Conservation (phyloP, 2,797 vertebrate genomes). For the Euphonia xanthogaster region DNA sequence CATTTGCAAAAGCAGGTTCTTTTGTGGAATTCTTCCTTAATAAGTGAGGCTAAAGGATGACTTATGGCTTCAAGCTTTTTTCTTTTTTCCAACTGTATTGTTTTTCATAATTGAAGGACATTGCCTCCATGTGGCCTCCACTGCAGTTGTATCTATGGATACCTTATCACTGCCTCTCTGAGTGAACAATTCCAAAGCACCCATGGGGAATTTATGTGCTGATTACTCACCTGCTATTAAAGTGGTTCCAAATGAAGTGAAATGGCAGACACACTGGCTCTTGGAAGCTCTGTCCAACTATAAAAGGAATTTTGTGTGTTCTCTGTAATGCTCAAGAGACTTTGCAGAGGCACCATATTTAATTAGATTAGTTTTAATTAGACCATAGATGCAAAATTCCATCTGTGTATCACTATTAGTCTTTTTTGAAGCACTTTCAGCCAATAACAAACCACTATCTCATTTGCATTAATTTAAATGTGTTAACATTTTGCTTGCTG, state of each 20-base stretch:
- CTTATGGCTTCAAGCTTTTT: not conserved
- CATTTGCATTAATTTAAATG: slow-evolving; percentile 4
- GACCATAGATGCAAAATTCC: slow-evolving; percentile 18
- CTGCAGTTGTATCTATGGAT: not conserved
- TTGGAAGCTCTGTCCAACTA: slow-evolving; percentile 6
- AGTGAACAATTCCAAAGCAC: slow-evolving; percentile 12
- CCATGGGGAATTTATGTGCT: not conserved
- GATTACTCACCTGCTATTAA: slow-evolving; percentile 43
- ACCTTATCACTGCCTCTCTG: not conserved
- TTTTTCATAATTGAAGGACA: not conserved
- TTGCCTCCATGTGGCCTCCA: not conserved
- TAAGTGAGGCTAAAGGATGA: not conserved
- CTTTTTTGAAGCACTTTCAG: not conserved
- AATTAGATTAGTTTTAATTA: slow-evolving; percentile 62
- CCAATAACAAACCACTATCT: not conserved
- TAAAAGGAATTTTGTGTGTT: slow-evolving; percentile 9
- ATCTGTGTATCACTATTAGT: slow-evolving; percentile 11
- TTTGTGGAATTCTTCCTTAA: not conserved
- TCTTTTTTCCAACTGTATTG: not conserved
- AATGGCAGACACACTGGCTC: not conserved
- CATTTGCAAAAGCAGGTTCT: not conserved
- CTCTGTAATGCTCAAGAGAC: not conserved
- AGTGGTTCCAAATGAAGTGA: slow-evolving; percentile 6
- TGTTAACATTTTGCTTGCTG: slow-evolving; percentile 23
- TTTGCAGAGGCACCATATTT: slow-evolving; percentile 36